Evolutionary conservation across 2,888 invertebrate species (phyloP).

Genomic region (Aporophyla nigra): DNA sequence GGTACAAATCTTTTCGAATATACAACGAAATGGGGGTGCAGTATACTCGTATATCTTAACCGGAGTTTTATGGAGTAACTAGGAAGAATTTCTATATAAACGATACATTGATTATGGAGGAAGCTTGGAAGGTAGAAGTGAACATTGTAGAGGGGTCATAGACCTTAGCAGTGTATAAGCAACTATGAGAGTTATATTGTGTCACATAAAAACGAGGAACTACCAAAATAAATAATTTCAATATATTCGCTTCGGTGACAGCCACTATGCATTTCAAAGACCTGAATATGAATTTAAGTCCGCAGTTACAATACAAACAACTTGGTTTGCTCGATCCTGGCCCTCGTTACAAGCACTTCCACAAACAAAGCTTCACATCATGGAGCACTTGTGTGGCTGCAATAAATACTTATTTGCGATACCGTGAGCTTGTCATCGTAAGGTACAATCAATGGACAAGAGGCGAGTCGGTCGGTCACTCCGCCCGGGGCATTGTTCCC

Average conservation of each 20-base stretch:
- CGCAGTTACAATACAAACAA: conserved; percentile 50
- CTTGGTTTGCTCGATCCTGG: conserved; percentile 42
- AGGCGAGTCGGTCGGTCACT: conserved; percentile 77
- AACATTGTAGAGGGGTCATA: not conserved
- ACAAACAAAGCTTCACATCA: conserved; percentile 71
- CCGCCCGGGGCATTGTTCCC: conserved; percentile 86
- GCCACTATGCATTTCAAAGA: conserved; percentile 40
- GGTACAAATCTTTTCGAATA: conserved; percentile 39
- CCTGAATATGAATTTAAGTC: conserved; percentile 53
- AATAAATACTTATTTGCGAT: conserved; percentile 89
- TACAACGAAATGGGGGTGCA: not conserved
- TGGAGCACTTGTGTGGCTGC: conserved; percentile 80
- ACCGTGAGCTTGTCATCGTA: conserved; percentile 88
- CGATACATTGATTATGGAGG: not conserved
- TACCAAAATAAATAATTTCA: conserved; percentile 36
- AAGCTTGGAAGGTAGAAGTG: not conserved
- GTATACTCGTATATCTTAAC: not conserved
- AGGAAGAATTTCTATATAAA: not conserved
- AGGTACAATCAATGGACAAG: conserved; percentile 88
- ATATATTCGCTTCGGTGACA: conserved; percentile 28
- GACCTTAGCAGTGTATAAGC: not conserved
- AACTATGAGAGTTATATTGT: not conserved
- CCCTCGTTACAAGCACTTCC: conserved; percentile 64
- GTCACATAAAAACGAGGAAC: conserved; percentile 30
- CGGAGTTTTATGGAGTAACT: conserved; percentile 22